Evolutionary conservation across 2,888 invertebrate genomes (phyloP).

Genomic region (Brachyptera risi): DNA sequence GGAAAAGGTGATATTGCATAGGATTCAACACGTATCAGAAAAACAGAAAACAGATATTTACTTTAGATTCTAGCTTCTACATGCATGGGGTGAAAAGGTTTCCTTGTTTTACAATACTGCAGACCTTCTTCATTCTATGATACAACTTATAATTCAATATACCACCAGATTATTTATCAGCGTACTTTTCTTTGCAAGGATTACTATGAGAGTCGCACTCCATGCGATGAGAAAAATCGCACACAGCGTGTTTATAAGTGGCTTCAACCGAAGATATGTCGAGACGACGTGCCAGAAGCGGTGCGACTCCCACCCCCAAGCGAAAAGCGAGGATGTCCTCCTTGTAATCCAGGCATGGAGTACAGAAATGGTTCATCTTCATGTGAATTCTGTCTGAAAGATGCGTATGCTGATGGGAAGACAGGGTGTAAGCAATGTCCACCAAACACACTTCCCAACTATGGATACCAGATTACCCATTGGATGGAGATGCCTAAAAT

Average conservation of each 20-base stretch:
- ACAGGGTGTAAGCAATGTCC: conserved; percentile 45
- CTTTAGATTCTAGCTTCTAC: too few relatives aligned
- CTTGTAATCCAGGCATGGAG: conserved; percentile 54
- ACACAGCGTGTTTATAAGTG: conserved; percentile 48
- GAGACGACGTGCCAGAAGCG: conserved; percentile 43
- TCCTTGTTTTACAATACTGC: too few relatives aligned
- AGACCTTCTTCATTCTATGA: too few relatives aligned
- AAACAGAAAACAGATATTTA: too few relatives aligned
- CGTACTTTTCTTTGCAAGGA: too few relatives aligned
- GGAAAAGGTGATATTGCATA: too few relatives aligned
- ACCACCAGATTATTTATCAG: too few relatives aligned
- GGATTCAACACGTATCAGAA: too few relatives aligned
- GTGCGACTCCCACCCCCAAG: conserved; percentile 44
- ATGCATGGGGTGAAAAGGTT: too few relatives aligned
- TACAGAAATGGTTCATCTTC: conserved; percentile 40
- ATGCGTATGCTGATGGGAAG: conserved; percentile 46
- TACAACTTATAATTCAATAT: too few relatives aligned
- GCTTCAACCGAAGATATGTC: conserved; percentile 52
- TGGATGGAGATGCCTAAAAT: conserved; percentile 48
- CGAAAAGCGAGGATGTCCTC: conserved; percentile 44
- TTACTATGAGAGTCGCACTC: conserved; percentile 48
- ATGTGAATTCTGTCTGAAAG: conserved; percentile 49
- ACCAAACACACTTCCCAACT: conserved; percentile 50
- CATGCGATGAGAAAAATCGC: conserved; percentile 48
- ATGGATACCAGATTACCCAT: conserved; percentile 46